phyloP scores from a whole-genome alignment of 2,888 invertebrate species.

The Apodemia mormo region DNA sequence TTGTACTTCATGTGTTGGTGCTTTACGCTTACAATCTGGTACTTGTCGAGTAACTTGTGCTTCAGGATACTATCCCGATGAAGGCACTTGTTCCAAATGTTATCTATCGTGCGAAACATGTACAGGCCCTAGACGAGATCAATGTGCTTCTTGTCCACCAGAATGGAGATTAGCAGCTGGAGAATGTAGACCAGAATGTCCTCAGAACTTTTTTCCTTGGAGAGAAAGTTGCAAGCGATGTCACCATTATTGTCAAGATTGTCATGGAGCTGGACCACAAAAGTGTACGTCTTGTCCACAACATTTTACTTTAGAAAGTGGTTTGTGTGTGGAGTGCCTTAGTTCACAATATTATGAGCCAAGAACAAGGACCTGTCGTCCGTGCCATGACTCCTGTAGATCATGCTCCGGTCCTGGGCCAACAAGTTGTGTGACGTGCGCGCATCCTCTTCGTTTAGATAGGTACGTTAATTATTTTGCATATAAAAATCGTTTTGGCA shows the following conservation, averaged over 20 bases:
- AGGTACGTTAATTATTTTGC: conserved; percentile 50
- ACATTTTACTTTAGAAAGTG: conserved; percentile 86
- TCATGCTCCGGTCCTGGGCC: conserved; percentile 87
- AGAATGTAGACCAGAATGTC: conserved; percentile 92
- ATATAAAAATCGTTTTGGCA: no score
- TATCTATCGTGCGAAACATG: conserved; percentile 93
- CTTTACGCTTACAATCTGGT: conserved; percentile 90
- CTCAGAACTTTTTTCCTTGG: conserved; percentile 91
- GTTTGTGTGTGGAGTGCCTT: conserved; percentile 88
- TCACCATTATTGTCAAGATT: conserved; percentile 93
- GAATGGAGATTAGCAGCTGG: conserved; percentile 92
- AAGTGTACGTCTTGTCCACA: conserved; percentile 87
- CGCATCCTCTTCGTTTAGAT: conserved; percentile 86
- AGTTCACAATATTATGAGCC: conserved; percentile 88
- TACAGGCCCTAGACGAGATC: conserved; percentile 90
- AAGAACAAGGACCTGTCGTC: conserved; percentile 85
- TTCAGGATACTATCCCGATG: conserved; percentile 91
- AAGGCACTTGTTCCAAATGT: conserved; percentile 91
- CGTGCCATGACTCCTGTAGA: conserved; percentile 86
- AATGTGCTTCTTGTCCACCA: conserved; percentile 90
- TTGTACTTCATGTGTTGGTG: conserved; percentile 89
- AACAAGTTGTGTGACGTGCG: conserved; percentile 86
- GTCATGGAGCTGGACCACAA: conserved; percentile 90
- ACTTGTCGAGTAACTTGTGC: conserved; percentile 91
- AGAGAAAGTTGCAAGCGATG: conserved; percentile 93